Percentiles rank a stretch among this genome's conserved stretches.
These are phyloP conservation scores for Chymomyza caudatula DNA, from an alignment of 2,888 invertebrate species.

Conservation along the genomic window DNA sequence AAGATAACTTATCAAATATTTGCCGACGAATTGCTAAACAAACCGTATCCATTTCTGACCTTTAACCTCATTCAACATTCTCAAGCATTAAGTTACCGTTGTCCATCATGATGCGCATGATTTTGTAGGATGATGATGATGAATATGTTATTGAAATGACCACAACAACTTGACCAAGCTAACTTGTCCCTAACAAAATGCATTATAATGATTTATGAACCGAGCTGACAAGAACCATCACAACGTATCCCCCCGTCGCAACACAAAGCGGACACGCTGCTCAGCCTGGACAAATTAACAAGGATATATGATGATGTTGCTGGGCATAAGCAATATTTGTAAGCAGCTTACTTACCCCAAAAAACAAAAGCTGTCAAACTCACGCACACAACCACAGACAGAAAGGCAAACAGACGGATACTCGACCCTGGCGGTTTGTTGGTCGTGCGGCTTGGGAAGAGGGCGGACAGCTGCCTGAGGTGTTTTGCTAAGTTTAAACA, in stretches of 20 bases:
- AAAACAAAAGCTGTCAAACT: slow-evolving; percentile 59
- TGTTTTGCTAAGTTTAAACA: slow-evolving; percentile 62
- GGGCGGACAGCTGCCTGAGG: slow-evolving; percentile 48
- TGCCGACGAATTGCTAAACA: neutral
- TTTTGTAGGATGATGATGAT: slow-evolving; percentile 39
- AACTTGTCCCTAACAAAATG: slow-evolving; percentile 55
- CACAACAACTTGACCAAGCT: slow-evolving; percentile 44
- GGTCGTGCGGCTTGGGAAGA: neutral
- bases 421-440: slow-evolving; percentile 43
- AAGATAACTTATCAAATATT: neutral
- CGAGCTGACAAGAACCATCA: neutral
- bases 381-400: neutral
- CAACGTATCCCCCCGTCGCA: neutral
- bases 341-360: slow-evolving; percentile 40
- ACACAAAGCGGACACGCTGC: neutral
- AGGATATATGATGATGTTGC: slow-evolving; percentile 61
- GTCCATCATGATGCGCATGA: slow-evolving; percentile 16
- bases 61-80: neutral
- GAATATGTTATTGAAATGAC: slow-evolving; percentile 55
- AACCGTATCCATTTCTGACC: neutral
- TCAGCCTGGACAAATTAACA: slow-evolving; percentile 54
- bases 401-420: slow-evolving; percentile 59
- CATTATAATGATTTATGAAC: slow-evolving; percentile 66
- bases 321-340: slow-evolving; percentile 32
- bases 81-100: slow-evolving; percentile 2